Conservation (phyloP, 2,113 vertebrate genomes). For the Callopanchax toddi region DNA sequence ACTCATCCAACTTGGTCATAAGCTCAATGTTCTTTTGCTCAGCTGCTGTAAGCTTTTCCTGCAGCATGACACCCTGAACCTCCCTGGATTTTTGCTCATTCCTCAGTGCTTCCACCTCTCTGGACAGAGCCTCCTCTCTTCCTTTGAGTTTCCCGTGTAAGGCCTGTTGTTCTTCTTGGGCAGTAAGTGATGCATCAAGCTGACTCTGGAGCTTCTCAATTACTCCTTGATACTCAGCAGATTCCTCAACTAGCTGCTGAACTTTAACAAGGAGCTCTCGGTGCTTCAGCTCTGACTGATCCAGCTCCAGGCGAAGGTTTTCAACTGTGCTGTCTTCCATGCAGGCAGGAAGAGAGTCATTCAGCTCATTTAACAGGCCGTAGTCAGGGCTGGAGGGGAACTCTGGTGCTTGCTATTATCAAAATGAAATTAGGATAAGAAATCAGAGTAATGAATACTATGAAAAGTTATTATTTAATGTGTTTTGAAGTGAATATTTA, state of each 20-base stretch:
- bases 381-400: conserved; percentile 85
- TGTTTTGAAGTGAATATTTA: background rate
- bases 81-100: conserved; percentile 58
- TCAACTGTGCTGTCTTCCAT: conserved; percentile 81
- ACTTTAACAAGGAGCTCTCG: conserved; percentile 80
- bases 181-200: conserved; percentile 77
- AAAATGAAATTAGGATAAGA: background rate
- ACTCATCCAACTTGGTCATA: conserved; percentile 67
- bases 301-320: conserved; percentile 90
- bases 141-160: conserved; percentile 73
- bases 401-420: conserved; percentile 82
- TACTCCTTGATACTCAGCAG: conserved; percentile 81
- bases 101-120: conserved; percentile 73
- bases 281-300: conserved; percentile 90
- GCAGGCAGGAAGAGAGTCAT: conserved; percentile 67
- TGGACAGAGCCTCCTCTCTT: conserved; percentile 70
- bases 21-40: conserved; percentile 80
- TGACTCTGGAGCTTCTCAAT: conserved; percentile 86
- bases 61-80: conserved; percentile 66
- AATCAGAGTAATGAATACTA: background rate
- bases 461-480: conserved; percentile 8
- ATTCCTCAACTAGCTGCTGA: conserved; percentile 86
- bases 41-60: conserved; percentile 66
- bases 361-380: conserved; percentile 84
- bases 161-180: conserved; percentile 77